phyloP scores from a whole-genome alignment of 2,888 invertebrate genomes.

The Cetonia aurata region DNA sequence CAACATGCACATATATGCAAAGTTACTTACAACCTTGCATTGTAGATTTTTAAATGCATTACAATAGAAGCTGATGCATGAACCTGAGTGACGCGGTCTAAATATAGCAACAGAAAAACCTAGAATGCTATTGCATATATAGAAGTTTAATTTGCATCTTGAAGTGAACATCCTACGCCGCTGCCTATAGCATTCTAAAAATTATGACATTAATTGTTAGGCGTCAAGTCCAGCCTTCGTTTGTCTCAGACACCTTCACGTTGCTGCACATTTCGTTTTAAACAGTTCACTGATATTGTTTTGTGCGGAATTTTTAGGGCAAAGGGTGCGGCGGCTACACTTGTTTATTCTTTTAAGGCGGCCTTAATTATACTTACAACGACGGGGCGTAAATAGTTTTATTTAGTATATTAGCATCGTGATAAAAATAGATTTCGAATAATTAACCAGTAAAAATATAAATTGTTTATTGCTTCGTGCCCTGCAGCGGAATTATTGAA shows the following conservation, averaged over 20 bases:
- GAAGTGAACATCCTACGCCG: conserved; percentile 19
- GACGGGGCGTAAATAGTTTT: background rate
- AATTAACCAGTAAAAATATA: no score
- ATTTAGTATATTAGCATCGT: conserved; percentile 7
- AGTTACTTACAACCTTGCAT: no score
- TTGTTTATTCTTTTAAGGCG: conserved; percentile 21
- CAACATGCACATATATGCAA: no score
- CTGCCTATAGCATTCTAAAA: conserved; percentile 8
- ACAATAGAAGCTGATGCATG: background rate
- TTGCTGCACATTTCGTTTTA: conserved; percentile 12
- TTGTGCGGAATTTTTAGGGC: conserved; percentile 25
- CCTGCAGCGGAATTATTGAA: no score
- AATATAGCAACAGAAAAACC: conserved; percentile 13
- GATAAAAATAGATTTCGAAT: conserved; percentile 2
- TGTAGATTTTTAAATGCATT: background rate
- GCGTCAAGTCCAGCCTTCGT: conserved; percentile 33
- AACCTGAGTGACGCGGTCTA: conserved; percentile 12
- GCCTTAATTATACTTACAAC: conserved; percentile 29
- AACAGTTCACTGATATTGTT: conserved; percentile 20
- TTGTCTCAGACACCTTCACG: conserved; percentile 22
- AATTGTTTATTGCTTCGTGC: no score
- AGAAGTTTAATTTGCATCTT: conserved; percentile 29
- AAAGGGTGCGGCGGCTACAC: conserved; percentile 7
- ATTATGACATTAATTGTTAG: conserved; percentile 36
- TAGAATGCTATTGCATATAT: conserved; percentile 15